Percentiles rank a stretch among this genome's conserved stretches.
Conservation (phyloP, 1,140 invertebrate genomes). For the Oppia nitens region DNA sequence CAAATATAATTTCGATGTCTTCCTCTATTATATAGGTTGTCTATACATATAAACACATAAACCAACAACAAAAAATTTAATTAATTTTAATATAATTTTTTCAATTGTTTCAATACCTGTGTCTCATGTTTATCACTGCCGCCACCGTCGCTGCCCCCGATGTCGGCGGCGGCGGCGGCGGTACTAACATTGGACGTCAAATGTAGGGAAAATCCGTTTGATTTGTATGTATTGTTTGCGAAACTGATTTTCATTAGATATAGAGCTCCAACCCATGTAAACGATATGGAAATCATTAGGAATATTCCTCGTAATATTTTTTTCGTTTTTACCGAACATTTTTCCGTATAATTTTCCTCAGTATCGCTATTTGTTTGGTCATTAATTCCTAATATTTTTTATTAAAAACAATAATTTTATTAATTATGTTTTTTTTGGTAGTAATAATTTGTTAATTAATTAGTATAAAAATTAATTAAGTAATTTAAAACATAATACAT, state of each 20-base stretch:
- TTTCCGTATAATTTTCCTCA: not conserved
- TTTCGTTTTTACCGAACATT: constrained; percentile 17
- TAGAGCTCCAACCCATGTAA: constrained; percentile 71
- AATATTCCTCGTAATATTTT: constrained; percentile 71
- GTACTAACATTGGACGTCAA: not conserved
- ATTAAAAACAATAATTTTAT: too few relatives aligned
- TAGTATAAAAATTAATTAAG: too few relatives aligned
- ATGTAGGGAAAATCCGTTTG: not conserved
- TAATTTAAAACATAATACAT: too few relatives aligned
- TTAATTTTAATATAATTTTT: not conserved
- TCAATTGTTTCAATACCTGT: not conserved
- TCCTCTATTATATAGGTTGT: not conserved
- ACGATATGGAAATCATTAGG: constrained; percentile 60
- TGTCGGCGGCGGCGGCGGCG: not conserved
- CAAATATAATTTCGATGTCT: not conserved
- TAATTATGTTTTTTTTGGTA: too few relatives aligned
- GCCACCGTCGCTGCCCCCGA: not conserved
- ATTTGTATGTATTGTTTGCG: constrained; percentile 2
- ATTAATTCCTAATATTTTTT: constrained; percentile 7
- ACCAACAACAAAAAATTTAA: not conserved
- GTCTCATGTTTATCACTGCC: not conserved
- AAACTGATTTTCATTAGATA: constrained; percentile 75
- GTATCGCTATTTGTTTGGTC: constrained; percentile 7
- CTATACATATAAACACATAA: not conserved
- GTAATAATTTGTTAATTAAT: too few relatives aligned